phyloP scores from a whole-genome alignment of 1,140 invertebrate genomes.

The Apis laboriosa region DNA sequence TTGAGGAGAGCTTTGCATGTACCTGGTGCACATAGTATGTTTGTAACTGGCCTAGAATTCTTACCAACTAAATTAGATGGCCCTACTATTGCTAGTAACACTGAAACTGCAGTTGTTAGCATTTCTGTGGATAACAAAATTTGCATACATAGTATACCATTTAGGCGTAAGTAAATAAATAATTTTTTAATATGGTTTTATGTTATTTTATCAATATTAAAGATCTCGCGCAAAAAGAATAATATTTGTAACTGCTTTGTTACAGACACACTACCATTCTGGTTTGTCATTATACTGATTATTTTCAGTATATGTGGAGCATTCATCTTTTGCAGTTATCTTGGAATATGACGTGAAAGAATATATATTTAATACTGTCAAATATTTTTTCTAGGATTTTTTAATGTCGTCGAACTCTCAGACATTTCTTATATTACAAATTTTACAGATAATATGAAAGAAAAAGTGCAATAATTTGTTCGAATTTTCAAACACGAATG shows the following conservation, averaged over 20 bases:
- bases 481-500: not conserved
- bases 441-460: not conserved
- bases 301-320: slow-evolving; percentile 87
- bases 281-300: slow-evolving; percentile 88
- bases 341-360: slow-evolving; percentile 86
- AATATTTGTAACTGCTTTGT: slow-evolving; percentile 47
- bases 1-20: slow-evolving; percentile 93
- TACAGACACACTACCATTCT: slow-evolving; percentile 89
- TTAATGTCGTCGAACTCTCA: slow-evolving; percentile 21
- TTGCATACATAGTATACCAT: slow-evolving; percentile 92
- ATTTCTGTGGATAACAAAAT: slow-evolving; percentile 97
- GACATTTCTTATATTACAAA: not conserved
- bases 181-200: not conserved
- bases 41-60: slow-evolving; percentile 96
- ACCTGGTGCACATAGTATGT: slow-evolving; percentile 93
- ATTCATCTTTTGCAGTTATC: slow-evolving; percentile 89
- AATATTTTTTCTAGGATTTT: slow-evolving; percentile 30
- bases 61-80: slow-evolving; percentile 86
- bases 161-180: slow-evolving; percentile 85
- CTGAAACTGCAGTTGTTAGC: slow-evolving; percentile 93
- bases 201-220: not conserved
- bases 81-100: slow-evolving; percentile 85
- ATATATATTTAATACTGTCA: not conserved
- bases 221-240: not conserved
- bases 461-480: not conserved